A percentile compares a stretch with the other conserved stretches of the same genome.
phyloP scores from a whole-genome alignment of 2,888 invertebrate species.

The Boloria selene region DNA sequence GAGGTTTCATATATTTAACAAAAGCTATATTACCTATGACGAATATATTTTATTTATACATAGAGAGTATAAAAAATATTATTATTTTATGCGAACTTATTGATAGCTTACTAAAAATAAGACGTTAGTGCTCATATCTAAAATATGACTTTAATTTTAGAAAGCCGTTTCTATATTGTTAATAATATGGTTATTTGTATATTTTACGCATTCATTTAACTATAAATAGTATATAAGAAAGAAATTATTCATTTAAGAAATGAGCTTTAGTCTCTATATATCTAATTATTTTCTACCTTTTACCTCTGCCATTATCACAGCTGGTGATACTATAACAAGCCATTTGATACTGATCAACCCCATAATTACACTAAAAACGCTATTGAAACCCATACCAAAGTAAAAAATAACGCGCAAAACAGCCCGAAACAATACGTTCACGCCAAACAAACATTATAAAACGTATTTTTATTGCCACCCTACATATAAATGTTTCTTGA shows the following conservation, averaged over 20 bases:
- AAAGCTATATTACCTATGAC: background rate
- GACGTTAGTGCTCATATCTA: too few relatives aligned
- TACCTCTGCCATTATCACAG: conserved; percentile 18
- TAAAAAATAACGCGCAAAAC: conserved; percentile 40
- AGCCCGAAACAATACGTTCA: conserved; percentile 48
- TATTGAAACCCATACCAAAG: conserved; percentile 42
- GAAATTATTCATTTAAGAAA: too few relatives aligned
- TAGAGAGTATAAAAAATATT: too few relatives aligned
- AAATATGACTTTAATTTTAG: too few relatives aligned
- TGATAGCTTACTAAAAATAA: too few relatives aligned
- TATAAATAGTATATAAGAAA: too few relatives aligned
- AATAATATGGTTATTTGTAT: too few relatives aligned
- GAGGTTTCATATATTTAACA: background rate
- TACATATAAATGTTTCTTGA: conserved; percentile 4
- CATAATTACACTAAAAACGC: conserved; percentile 42
- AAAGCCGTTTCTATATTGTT: too few relatives aligned
- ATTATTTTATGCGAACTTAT: too few relatives aligned
- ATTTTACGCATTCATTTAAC: too few relatives aligned
- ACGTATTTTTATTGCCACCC: conserved; percentile 29
- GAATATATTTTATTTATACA: too few relatives aligned
- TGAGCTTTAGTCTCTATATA: background rate
- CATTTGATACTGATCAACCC: conserved; percentile 32
- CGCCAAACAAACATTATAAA: conserved; percentile 50
- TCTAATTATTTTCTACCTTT: conserved; percentile 1
- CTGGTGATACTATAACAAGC: conserved; percentile 22